Evolutionary conservation across 2,888 invertebrate genomes (phyloP), one percentile per base, ranked within the genome.

Genomic region (Epistrophe grossulariae): DNA sequence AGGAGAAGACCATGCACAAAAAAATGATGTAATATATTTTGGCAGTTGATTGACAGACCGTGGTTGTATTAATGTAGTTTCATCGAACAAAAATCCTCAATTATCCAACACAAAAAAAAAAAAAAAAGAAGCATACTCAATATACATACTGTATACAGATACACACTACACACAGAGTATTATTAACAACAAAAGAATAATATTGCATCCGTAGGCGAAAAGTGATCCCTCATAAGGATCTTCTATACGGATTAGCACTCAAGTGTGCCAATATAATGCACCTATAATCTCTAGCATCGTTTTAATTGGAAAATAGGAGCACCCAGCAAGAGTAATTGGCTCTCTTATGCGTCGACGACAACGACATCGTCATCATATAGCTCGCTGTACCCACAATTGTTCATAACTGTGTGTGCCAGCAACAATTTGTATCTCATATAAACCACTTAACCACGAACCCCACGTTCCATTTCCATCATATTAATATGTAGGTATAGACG

Each of bases 371-470:
- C n/a, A 24, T 24, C 3, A 3, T 40, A 31, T 35, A 24, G 24
- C 24, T 40, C 13, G 15, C 43, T 43, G 9, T 43, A 62, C 43
- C 43, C 24, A 24, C 24, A 43, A 57, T 66, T 43, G 72, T 17
- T 62, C 28, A 40, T 66, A 43, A 40, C 17, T 77, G 40, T 79
- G 74, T 78, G 55, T 71, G 52, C 38, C 70, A 83, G 87, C 87
- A 87, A 87, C 87, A 87, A 87, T 79, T 87, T 83, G 71, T 83
- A 79, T 87, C 79, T 83, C 83, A 72, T 83, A 87, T 83, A 87
- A 71, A 82, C 71, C 83, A 83, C 82, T 87, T 87, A 79, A 74
- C 82, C 76, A 87, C 76, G 83, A 79, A 87, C 87, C 79, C 52
- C 57, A 77, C 45, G 59, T 71, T 68, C 31, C 38, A 43, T 62